phyloP scores from a whole-genome alignment of 2,797 vertebrate genomes.

The Gila robusta region DNA sequence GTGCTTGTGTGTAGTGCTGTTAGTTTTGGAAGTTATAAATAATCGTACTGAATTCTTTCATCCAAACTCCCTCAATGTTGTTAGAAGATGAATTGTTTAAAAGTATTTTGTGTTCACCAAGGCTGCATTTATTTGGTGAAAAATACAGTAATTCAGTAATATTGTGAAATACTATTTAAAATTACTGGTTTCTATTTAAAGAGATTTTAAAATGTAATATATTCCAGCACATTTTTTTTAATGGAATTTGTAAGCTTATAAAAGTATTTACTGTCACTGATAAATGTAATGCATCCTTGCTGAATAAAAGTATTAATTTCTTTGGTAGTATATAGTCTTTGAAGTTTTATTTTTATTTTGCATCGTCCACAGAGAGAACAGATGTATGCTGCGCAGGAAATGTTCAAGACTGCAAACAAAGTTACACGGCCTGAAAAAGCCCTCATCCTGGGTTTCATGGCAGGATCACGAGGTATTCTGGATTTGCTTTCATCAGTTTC shows the following conservation, averaged over 20 bases:
- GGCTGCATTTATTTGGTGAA: not conserved
- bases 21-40: not conserved
- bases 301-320: not conserved
- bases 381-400: conserved; percentile 97
- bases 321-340: not conserved
- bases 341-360: conserved; percentile 6
- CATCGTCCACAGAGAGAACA: conserved; percentile 87
- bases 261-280: not conserved
- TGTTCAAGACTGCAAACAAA: conserved; percentile 99
- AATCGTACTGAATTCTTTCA: not conserved
- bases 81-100: not conserved
- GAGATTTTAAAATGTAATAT: too few species aligned
- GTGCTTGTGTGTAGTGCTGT: too few species aligned
- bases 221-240: not conserved
- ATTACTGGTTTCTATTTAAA: too few species aligned
- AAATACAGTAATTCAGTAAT: not conserved
- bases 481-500: not conserved
- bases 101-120: not conserved
- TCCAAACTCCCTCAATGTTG: not conserved
- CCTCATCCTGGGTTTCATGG: conserved; percentile 99
- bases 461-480: conserved; percentile 91
- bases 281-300: not conserved
- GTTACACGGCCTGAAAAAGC: conserved; percentile 97
- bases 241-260: not conserved
- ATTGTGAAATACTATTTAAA: not conserved